These are phyloP conservation scores for Daktulosphaira vitifoliae DNA, from an alignment of 1,140 invertebrate species.

Conservation along the genomic window DNA sequence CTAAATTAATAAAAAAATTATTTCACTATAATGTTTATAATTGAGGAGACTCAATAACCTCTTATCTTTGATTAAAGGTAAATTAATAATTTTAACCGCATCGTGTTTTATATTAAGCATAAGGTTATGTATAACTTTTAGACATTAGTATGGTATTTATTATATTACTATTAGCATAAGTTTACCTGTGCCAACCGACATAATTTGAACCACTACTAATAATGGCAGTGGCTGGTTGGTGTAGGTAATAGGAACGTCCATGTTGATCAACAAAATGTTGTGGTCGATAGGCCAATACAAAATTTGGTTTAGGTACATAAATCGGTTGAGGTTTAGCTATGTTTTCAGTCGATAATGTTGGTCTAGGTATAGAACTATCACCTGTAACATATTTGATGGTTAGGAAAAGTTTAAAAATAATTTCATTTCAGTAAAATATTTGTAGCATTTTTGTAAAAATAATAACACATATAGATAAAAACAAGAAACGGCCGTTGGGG, in stretches of 20 bases:
- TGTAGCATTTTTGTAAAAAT: no score
- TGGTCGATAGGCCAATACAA: slow-evolving; percentile 48
- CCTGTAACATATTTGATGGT: slow-evolving; percentile 16
- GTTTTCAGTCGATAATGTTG: slow-evolving; percentile 62
- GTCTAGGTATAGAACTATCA: slow-evolving; percentile 41
- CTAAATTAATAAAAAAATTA: no score
- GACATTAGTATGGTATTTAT: no score
- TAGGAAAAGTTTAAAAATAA: neutral
- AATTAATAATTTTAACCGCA: no score
- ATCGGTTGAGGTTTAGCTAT: slow-evolving; percentile 51
- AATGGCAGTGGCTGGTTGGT: slow-evolving; percentile 41
- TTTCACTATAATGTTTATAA: no score
- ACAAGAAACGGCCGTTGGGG: neutral
- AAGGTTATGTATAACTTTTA: no score
- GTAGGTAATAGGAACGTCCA: slow-evolving; percentile 55
- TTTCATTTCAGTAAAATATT: neutral
- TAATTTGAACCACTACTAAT: slow-evolving; percentile 37
- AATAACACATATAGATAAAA: neutral
- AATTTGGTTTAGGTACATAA: slow-evolving; percentile 48
- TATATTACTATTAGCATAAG: neutral
- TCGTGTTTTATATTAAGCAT: no score
- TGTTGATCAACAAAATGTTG: slow-evolving; percentile 61
- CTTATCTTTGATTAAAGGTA: no score
- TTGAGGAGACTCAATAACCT: no score
- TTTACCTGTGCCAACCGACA: slow-evolving; percentile 39